These are phyloP conservation scores for Solenodon paradoxus DNA, from an alignment of 2,113 vertebrate species.

Conservation along the genomic window DNA sequence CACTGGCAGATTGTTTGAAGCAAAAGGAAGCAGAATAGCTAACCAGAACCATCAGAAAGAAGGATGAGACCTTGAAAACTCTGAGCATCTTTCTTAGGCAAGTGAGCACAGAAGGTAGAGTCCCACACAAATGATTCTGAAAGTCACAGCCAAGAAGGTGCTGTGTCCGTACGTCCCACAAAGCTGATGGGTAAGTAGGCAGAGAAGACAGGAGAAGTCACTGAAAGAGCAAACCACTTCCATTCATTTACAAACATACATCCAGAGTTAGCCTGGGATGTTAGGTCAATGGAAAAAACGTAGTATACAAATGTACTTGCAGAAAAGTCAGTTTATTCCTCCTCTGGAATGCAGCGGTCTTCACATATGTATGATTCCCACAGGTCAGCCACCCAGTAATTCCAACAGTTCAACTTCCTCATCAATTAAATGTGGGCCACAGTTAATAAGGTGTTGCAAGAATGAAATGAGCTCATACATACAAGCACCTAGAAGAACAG, in stretches of 20 bases:
- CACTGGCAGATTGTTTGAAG: background rate
- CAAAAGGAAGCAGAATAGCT: conserved; percentile 2
- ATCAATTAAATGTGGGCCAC: background rate
- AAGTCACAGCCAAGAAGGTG: background rate
- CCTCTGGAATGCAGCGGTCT: background rate
- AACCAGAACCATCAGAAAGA: background rate
- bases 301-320: background rate
- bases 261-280: background rate
- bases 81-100: background rate
- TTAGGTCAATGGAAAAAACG: background rate
- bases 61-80: background rate
- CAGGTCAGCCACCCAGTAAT: background rate
- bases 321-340: background rate
- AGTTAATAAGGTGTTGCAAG: background rate
- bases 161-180: background rate
- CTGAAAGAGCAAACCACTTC: background rate
- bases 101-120: background rate
- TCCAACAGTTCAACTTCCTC: conserved; percentile 7
- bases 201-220: background rate
- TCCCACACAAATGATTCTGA: background rate
- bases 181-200: background rate
- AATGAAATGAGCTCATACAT: background rate
- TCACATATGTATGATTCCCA: background rate
- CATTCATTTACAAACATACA: background rate
- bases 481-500: background rate